Base-by-base conservation (phyloP, 2,797 vertebrate species). In the Sebastiscus albofasciatus region DNA sequence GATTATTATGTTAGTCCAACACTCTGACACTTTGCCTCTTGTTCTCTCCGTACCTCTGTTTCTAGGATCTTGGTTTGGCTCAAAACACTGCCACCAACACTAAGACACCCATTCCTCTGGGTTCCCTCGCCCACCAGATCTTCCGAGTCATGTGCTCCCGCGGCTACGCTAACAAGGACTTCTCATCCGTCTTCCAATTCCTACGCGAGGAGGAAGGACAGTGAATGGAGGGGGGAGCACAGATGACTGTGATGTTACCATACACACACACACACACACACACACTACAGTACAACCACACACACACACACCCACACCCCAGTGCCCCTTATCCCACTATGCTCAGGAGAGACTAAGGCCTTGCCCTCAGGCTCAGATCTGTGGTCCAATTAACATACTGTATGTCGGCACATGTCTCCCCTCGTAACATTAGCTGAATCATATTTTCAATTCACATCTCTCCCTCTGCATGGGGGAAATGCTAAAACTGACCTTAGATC, bases 111-210 rank as follows among this genome's bases (percentile, higher is more conserved):
- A 91, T 99, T 87, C 95, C 96, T 77, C 92, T 99, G 87, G 98
- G 98, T 83, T 97, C 98, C 59, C 91, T 99, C n/a, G 97, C 98
- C 49, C 98, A 99, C 93, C 98, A 99, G 95, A 95, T 99, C 94
- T 99, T 97, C 94, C 93, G 98, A 86, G 95, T 98, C 94, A 99
- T 99, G 98, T 97, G 97, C 90, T 96, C 97, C 68, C 97, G 98
- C n/a, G 98, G 98, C 90, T 99, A 99, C 86, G 95, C 97, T 84
- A 95, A 95, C 94, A 99, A 99, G 95, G 98, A 99, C 95, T 99
- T 99, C 96, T 99, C 98, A 33, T 96, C 98, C 1, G 96, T 99
- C 87, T 99, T 99, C 96, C 98, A 99, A 92, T 99, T 98, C 93
- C 97, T 99, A 65, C 97, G 98, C 2, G 98, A 99, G 89, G 96